These are phyloP conservation scores for Littorina saxatilis DNA, from an alignment of 1,140 invertebrate genomes.

Conservation along the genomic window DNA sequence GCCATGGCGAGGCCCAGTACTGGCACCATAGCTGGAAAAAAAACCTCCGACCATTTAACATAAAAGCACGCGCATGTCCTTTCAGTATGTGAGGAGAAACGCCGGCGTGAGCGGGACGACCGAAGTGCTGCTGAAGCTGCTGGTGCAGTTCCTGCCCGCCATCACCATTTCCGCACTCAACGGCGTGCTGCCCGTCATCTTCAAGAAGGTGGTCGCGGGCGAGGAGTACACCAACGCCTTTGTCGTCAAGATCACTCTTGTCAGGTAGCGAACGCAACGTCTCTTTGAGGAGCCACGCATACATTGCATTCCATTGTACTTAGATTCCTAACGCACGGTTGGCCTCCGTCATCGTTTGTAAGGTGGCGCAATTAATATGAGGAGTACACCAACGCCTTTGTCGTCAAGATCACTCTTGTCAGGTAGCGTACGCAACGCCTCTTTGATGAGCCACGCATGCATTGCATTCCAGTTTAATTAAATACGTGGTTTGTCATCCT, in stretches of 20 bases:
- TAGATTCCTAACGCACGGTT: too few species aligned
- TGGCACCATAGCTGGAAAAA: not conserved
- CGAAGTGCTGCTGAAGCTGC: constrained; percentile 54
- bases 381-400: constrained; percentile 33
- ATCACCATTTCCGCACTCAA: constrained; percentile 87
- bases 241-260: too few species aligned
- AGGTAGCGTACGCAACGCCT: too few species aligned
- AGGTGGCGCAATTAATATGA: not conserved
- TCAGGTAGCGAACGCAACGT: too few species aligned
- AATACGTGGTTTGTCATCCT: too few species aligned
- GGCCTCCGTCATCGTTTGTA: too few species aligned
- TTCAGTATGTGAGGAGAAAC: constrained; percentile 35
- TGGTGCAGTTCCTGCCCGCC: constrained; percentile 86
- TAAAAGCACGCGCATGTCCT: not conserved
- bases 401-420: constrained; percentile 40
- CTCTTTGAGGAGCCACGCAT: too few species aligned
- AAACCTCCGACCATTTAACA: not conserved
- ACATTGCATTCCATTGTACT: too few species aligned
- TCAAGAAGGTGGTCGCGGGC: constrained; percentile 13
- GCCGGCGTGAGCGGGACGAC: constrained; percentile 17
- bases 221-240: too few species aligned
- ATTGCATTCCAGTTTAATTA: too few species aligned
- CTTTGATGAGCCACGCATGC: too few species aligned
- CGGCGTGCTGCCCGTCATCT: constrained; percentile 73
- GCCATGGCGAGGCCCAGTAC: too few species aligned